phyloP scores from a whole-genome alignment of 2,888 invertebrate species.

The Cetonia aurata region DNA sequence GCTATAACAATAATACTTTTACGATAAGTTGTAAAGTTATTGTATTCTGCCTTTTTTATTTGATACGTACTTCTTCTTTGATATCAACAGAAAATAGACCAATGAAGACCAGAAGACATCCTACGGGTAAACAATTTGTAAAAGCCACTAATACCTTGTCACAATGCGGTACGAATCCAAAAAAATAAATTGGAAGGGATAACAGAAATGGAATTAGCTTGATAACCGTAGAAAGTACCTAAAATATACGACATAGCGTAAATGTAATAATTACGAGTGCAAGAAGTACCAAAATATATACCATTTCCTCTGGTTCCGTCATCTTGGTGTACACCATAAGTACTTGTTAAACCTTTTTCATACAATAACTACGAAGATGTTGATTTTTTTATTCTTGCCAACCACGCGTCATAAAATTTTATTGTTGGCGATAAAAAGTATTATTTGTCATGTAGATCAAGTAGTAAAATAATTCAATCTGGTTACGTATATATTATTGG shows the following conservation, averaged over 20 bases:
- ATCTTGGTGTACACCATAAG: no score
- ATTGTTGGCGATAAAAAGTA: no score
- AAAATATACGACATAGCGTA: neutral
- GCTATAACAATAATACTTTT: constrained; percentile 24
- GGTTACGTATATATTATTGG: no score
- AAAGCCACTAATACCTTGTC: constrained; percentile 16
- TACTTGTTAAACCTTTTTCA: no score
- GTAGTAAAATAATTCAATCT: no score
- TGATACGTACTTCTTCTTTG: constrained; percentile 18
- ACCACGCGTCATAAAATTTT: no score
- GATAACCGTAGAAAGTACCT: neutral
- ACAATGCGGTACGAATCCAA: constrained; percentile 16
- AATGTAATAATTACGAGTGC: neutral
- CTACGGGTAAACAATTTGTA: constrained; percentile 5
- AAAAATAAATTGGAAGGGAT: neutral
- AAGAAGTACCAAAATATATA: no score
- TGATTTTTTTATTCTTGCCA: no score
- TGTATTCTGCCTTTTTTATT: neutral
- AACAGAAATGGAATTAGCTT: constrained; percentile 16
- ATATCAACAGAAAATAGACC: constrained; percentile 4
- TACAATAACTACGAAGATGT: no score
- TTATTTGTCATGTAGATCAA: no score
- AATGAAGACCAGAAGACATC: constrained; percentile 8
- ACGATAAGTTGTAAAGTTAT: neutral
- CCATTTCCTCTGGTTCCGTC: no score